Evolutionary conservation across 2,113 vertebrate genomes (phyloP).

Genomic region (Columba livia): DNA sequence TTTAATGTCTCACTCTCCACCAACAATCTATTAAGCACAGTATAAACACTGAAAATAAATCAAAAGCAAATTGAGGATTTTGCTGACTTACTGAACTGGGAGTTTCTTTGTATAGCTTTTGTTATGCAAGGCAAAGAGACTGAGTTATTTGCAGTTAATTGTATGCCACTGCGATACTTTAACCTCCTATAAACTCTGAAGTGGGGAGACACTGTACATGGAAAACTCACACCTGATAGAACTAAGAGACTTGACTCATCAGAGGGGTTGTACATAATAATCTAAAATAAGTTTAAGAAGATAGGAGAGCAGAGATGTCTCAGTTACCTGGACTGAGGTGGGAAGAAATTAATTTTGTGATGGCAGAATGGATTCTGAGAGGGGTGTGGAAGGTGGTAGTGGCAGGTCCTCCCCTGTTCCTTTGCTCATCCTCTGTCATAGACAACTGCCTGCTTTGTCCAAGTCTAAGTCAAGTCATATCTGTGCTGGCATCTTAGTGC

Average conservation of each 20-base stretch:
- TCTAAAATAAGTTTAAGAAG: background rate
- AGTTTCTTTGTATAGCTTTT: background rate
- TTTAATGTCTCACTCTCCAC: constrained; percentile 34
- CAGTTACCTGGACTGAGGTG: background rate
- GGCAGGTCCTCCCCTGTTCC: background rate
- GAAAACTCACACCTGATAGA: accelerated
- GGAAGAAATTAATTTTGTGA: background rate
- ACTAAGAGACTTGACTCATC: background rate
- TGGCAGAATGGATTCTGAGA: background rate
- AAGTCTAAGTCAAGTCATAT: background rate
- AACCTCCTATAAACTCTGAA: background rate
- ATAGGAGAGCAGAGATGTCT: background rate
- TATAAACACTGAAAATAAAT: constrained; percentile 64
- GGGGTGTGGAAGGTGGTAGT: background rate
- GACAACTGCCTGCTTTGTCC: background rate
- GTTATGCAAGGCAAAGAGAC: background rate
- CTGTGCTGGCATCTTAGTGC: background rate
- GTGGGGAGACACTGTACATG: background rate
- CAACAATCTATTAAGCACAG: constrained; percentile 59
- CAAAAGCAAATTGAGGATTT: constrained; percentile 46
- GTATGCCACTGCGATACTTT: background rate
- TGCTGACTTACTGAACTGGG: constrained; percentile 57
- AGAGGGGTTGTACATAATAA: accelerated
- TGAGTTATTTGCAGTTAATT: constrained; percentile 45
- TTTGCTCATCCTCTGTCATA: background rate